Base-by-base conservation (phyloP, 2,113 vertebrate genomes). In the Coptodon bakossiorum region DNA sequence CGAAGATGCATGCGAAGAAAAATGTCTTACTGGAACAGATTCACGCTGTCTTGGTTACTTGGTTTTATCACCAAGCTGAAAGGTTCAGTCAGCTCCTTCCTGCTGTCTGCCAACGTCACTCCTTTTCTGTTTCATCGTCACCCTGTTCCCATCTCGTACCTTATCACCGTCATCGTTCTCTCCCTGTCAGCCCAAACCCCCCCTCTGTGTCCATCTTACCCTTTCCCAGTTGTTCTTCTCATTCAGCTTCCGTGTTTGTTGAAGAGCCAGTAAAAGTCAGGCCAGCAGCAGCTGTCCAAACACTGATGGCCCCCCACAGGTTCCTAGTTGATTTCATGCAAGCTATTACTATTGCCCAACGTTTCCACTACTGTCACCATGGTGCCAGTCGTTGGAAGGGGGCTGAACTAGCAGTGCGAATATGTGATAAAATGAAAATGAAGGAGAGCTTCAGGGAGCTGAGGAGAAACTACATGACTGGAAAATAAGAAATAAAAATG, bases 201-300 rank as follows among this genome's bases (percentile, higher is more conserved):
- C 57, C 17, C 40, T 81, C 50, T 83, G 84, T 52, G 78, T 92
- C 52, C 86, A 61, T 86, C 92, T 86, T 57, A n/a, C 54, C 90
- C 76, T 45, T 86, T 84, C 86, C 84, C 89, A 66, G 53, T 80
- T 56, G 11, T 81, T 87, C 80, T 83, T 68, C 86, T 81, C 71
- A 93, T 95, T 94, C 89, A 91, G 57, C 52, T 36, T 19, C 53
- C 7, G 27, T 95, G 93, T 96, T 96, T 96, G 95, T 79, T 68
- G 85, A 95, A 90, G 88, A 92, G 90, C 90, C 93, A 82, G 91
- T 96, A 96, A 96, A 96, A 96, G 89, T 93, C 45, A 78, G 45
- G 89, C 86, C 66, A 92, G 86, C 90, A 93, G 90, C 96, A 96
- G 96, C 96, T 96, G 96, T 93, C 84, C 93, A 96, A 96, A 97